phyloP scores from a whole-genome alignment of 2,113 vertebrate genomes.

The Elachura formosa region DNA sequence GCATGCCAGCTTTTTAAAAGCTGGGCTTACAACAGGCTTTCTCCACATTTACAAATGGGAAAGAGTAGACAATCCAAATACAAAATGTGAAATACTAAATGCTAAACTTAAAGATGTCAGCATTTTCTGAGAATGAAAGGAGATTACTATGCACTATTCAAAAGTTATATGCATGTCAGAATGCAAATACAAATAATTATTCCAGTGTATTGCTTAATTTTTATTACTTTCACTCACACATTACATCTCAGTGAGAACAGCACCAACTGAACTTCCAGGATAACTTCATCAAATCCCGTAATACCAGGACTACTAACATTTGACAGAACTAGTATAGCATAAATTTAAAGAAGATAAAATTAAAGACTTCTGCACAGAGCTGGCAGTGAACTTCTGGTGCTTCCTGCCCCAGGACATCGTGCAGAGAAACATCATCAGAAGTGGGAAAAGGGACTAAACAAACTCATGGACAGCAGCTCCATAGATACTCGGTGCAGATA shows the following conservation, averaged over 20 bases:
- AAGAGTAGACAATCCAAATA: neutral
- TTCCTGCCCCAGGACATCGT: neutral
- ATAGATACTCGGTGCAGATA: fast-evolving
- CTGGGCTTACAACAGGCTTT: neutral
- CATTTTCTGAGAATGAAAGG: neutral
- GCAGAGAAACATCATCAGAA: neutral
- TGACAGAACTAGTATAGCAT: neutral
- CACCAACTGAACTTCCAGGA: neutral
- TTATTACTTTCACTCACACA: neutral
- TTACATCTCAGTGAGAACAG: neutral
- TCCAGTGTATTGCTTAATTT: neutral
- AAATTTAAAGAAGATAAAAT: neutral
- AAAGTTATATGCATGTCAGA: neutral
- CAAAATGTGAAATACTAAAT: neutral
- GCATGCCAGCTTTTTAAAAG: neutral
- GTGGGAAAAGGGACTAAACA: neutral
- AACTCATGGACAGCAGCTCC: neutral
- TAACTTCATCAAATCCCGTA: neutral
- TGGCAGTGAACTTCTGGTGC: neutral
- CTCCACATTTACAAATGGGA: neutral
- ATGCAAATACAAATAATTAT: neutral
- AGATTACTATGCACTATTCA: neutral
- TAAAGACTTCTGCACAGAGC: neutral
- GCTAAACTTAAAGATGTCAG: neutral
- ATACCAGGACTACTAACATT: neutral